These are phyloP conservation scores for Tenthredo livida DNA, from an alignment of 2,888 invertebrate genomes.

Conservation along the genomic window DNA sequence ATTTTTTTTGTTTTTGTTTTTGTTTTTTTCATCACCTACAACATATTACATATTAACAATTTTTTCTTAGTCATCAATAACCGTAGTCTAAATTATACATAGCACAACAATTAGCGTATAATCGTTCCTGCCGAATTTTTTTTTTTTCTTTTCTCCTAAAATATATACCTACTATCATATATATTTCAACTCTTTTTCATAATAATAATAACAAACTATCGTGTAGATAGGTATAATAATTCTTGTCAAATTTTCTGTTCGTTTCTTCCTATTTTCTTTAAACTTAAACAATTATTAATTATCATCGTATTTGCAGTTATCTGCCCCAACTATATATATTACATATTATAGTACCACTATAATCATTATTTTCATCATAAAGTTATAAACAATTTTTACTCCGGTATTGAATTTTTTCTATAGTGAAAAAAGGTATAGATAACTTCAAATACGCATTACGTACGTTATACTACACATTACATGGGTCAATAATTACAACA, in stretches of 20 bases:
- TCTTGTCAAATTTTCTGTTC: constrained; percentile 13
- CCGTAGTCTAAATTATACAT: neutral
- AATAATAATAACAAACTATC: neutral
- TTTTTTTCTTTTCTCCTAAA: neutral
- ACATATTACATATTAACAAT: neutral
- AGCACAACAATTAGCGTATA: neutral
- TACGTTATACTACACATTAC: neutral
- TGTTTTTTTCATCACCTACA: neutral
- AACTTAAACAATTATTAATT: constrained; percentile 12
- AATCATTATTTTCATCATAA: neutral
- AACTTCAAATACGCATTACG: constrained; percentile 28
- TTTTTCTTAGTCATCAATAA: neutral
- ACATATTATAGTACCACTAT: neutral
- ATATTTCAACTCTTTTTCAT: neutral
- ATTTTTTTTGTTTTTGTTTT: neutral
- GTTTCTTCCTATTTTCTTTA: neutral
- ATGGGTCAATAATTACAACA: constrained; percentile 21
- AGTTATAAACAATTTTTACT: neutral
- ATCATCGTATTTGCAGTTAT: constrained; percentile 29
- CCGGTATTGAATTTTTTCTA: neutral
- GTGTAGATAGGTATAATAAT: neutral
- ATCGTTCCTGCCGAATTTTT: constrained; percentile 36
- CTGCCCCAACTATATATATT: neutral
- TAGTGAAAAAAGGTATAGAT: constrained; percentile 1
- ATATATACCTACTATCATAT: neutral